phyloP scores from a whole-genome alignment of 2,113 vertebrate genomes.

The Seriola rivoliana region DNA sequence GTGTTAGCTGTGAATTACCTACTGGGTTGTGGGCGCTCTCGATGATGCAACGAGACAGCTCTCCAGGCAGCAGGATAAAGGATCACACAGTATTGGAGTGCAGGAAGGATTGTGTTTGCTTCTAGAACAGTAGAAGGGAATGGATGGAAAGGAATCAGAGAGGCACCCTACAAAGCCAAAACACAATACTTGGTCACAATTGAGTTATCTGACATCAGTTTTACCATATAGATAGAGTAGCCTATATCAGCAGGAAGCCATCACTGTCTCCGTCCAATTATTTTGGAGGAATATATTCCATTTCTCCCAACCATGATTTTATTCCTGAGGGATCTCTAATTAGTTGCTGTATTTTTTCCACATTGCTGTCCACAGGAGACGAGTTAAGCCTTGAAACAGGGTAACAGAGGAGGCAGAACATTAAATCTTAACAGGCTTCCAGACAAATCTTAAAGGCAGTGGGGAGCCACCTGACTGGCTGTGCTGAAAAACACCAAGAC shows the following conservation, averaged over 20 bases:
- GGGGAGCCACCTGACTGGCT: background rate
- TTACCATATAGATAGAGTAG: background rate
- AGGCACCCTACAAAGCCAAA: background rate
- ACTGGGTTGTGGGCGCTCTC: conserved; percentile 34
- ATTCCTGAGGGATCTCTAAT: conserved; percentile 66
- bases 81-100: background rate
- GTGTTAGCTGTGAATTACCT: conserved; percentile 43
- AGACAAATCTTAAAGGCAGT: conserved; percentile 27
- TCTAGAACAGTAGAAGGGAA: background rate
- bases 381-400: conserved; percentile 30
- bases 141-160: background rate
- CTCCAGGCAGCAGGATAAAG: conserved; percentile 31
- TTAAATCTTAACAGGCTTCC: conserved; percentile 51
- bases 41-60: conserved; percentile 47
- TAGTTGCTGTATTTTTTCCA: conserved; percentile 54
- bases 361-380: conserved; percentile 19
- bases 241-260: conserved; percentile 29
- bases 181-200: background rate
- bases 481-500: background rate
- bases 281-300: conserved; percentile 56
- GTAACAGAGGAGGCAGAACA: conserved; percentile 40
- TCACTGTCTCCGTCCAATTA: conserved; percentile 61
- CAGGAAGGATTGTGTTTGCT: background rate
- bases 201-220: background rate
- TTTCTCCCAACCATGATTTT: conserved; percentile 53